Evolutionary conservation across 2,888 invertebrate species (phyloP), one percentile per base, ranked within the genome.

Genomic region (Tachystola acroxantha): DNA sequence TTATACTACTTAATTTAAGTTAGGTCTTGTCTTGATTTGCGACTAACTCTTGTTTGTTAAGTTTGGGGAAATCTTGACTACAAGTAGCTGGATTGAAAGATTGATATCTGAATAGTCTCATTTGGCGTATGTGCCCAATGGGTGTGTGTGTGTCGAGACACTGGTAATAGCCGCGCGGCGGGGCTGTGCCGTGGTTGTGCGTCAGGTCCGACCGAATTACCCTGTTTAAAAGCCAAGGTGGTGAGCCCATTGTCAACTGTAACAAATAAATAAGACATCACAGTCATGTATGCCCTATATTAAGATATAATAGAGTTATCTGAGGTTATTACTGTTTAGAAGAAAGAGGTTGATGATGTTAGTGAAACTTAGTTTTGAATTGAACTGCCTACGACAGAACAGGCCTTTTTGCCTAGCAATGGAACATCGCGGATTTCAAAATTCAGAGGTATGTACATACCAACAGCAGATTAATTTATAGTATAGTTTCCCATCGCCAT

Each of bases 71-170:
- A 40, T 74, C 64, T 56, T 73, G 76, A 12, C 75, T 48, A 36
- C 82, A 68, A 5, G 79, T 71, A 10, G 73, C 68, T 1, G 85
- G 86, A 40, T 85, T 61, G 39, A 82, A 84, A 2, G 86, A 85
- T 45, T 76, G 71, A 45, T 71, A 71, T 6, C 85, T 71, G 53
- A 64, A 76, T 9, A 69, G 59, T 44, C 75, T 62, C 65, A 86
- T 57, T 34, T 70, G 52, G 10, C 85, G 71, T 25, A 86, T 84
- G 45, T 85, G 85, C 1, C 64, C 71, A 12, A 86, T 85, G 2
- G 86, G 85, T 1, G 85, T 84, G 51, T 86, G 84, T 0, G 79
- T 79, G 49, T 86, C 86, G 19, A 86, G 62, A 34, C 76, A 85
- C 39, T 85, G 82, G 49, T 85, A 84, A 44, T 75, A 63, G 1